Evolutionary conservation across 2,113 vertebrate genomes (phyloP).

Genomic region (Semnornis frantzii): DNA sequence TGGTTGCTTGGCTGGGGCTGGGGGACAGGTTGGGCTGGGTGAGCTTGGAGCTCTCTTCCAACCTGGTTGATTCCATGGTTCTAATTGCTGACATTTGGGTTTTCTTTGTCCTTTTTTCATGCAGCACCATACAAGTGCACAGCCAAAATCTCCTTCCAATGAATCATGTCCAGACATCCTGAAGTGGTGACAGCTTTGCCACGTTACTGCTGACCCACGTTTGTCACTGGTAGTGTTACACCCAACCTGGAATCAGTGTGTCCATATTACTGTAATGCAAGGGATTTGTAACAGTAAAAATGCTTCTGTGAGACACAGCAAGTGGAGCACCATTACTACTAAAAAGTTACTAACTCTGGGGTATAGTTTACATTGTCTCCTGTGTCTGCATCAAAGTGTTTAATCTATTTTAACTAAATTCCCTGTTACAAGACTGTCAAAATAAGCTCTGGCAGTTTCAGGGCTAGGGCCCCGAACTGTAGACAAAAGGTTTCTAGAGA

Average conservation of each 20-base stretch:
- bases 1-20: too few relatives aligned
- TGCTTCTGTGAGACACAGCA: neutral
- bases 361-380: neutral
- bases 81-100: too few relatives aligned
- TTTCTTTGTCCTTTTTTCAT: neutral
- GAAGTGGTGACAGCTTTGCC: neutral
- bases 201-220: neutral
- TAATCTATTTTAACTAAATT: slow-evolving; percentile 7
- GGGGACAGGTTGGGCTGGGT: too few relatives aligned
- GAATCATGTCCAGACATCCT: neutral
- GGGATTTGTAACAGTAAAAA: neutral
- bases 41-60: too few relatives aligned
- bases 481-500: too few relatives aligned
- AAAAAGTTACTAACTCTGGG: neutral
- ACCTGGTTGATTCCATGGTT: too few relatives aligned
- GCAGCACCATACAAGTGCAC: neutral
- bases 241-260: neutral
- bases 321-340: neutral
- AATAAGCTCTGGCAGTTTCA: neutral
- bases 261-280: neutral
- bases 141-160: neutral
- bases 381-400: neutral
- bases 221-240: neutral
- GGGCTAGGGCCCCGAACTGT: too few relatives aligned
- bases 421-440: neutral